These are phyloP conservation scores for Sebastes melanostomus DNA, from an alignment of 2,797 vertebrate species.

Conservation along the genomic window DNA sequence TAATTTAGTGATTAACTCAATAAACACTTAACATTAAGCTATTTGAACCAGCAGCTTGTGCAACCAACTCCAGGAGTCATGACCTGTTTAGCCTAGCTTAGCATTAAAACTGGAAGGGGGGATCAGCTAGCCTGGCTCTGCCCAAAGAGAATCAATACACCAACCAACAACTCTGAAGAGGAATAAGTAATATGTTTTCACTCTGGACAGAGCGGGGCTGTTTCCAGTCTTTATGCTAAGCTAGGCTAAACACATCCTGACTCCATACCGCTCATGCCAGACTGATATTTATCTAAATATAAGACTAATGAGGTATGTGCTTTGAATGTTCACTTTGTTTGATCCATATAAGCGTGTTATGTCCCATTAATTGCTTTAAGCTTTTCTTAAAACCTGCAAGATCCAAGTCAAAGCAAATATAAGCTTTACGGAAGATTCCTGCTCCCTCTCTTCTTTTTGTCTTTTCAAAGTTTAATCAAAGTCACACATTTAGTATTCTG, in stretches of 20 bases:
- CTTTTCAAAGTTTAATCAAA: conserved; percentile 43
- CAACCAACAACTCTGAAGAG: background rate
- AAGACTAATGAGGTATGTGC: background rate
- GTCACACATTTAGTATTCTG: conserved; percentile 25
- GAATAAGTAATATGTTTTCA: background rate
- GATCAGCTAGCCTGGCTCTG: background rate
- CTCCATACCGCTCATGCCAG: background rate
- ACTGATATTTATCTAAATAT: background rate
- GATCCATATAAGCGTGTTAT: background rate
- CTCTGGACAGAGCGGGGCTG: background rate
- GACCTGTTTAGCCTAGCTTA: background rate
- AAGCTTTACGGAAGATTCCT: conserved; percentile 12
- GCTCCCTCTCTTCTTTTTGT: conserved; percentile 10
- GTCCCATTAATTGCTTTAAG: conserved; percentile 10
- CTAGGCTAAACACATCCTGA: background rate
- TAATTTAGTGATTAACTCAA: background rate
- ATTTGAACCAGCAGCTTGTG: background rate
- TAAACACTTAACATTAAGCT: background rate
- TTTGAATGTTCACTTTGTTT: conserved; percentile 3
- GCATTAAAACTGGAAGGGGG: background rate
- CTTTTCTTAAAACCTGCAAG: conserved; percentile 27
- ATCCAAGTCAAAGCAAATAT: conserved; percentile 25
- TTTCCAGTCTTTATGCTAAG: background rate
- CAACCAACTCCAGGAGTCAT: background rate
- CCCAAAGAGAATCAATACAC: background rate